phyloP scores from a whole-genome alignment of 2,797 vertebrate species.

The Brachymystax lenok region DNA sequence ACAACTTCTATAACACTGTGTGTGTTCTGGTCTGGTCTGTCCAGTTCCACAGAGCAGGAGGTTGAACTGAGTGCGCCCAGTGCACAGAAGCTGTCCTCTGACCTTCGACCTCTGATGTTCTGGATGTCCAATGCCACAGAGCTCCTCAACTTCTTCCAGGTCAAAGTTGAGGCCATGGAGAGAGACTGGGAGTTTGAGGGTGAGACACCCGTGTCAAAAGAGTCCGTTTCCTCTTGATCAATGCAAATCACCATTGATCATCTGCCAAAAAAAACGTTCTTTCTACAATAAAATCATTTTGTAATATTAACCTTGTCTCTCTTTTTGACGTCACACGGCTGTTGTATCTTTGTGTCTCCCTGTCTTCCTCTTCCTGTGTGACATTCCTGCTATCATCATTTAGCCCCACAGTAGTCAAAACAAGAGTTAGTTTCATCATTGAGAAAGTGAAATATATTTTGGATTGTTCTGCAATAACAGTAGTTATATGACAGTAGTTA shows the following conservation, averaged over 20 bases:
- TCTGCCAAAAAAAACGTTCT: conserved; percentile 3
- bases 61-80: conserved; percentile 77
- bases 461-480: background rate
- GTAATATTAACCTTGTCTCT: background rate
- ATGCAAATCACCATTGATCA: background rate
- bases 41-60: conserved; percentile 80
- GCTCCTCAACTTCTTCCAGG: conserved; percentile 91
- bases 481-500: background rate
- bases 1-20: background rate
- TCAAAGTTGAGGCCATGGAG: conserved; percentile 89
- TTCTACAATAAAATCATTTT: background rate
- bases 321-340: background rate
- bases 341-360: background rate
- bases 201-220: conserved; percentile 57
- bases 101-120: conserved; percentile 89
- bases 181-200: conserved; percentile 93
- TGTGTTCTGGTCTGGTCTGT: conserved; percentile 37
- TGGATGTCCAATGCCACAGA: conserved; percentile 96
- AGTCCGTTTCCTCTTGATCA: conserved; percentile 4
- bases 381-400: background rate
- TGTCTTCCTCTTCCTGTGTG: background rate
- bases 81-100: conserved; percentile 84
- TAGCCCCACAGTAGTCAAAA: background rate
- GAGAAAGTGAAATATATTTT: background rate
- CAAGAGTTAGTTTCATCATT: background rate